Evolutionary conservation across 2,113 vertebrate genomes (phyloP), one percentile per base, ranked within the genome.

Genomic region (Leptodactylus fuscus): DNA sequence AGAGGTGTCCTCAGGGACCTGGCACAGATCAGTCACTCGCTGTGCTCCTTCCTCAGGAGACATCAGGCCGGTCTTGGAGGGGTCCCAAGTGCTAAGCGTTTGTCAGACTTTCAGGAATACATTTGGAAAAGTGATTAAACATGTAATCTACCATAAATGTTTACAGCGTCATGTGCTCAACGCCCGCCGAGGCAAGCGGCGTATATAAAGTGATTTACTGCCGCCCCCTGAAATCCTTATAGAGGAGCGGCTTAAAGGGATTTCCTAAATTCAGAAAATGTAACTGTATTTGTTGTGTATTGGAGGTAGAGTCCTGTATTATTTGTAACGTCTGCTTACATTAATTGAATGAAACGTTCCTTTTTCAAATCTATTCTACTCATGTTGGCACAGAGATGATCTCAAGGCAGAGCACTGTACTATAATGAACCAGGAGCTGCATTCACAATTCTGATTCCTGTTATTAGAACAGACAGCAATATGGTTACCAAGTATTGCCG

Each of bases 71-170:
- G 32, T 32, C 29, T 32, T 79, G 76, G 76, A 60, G 76, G 36
- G 76, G 34, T 58, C 76, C 76, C 76, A 79, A 79, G 51, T 58
- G 32, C 27, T 78, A 8, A 78, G 48, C 34, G 29, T 58, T 55
- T 77, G 74, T 53, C 74, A 32, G 48, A 77, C 75, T 79, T 80
- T 80, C 34, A 60, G 76, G 51, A 79, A 79, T 79, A 79, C 76
- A 58, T 58, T 79, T 79, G 76, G 76, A 79, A 79, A 65, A 51
- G 29, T 38, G 48, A 79, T 79, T 79, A 79, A 79, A 55, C 76
- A 22, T 53, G 49, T 55, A 53, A 67, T 67, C 29, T 34, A 8
- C 62, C 62, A 34, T 34, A 67, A 8, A 67, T 32, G 62, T 34
- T 67, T 16, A 32, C 62, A 32, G 62, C 29, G 62, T 67, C 7